Evolutionary conservation across 2,888 invertebrate genomes (phyloP).

Genomic region (Spatulosminthurus flaviceps): DNA sequence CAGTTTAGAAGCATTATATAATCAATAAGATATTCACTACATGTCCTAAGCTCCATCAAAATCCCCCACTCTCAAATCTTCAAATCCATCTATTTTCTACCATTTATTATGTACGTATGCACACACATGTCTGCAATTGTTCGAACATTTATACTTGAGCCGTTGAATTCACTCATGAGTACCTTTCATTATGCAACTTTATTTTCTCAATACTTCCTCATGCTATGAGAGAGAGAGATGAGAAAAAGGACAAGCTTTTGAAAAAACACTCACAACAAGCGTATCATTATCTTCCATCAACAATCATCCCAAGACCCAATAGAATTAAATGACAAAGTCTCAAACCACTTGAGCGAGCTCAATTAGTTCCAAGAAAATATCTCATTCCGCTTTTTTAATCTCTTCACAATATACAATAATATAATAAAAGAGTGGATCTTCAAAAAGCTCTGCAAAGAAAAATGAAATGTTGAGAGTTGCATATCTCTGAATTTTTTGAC

Average conservation of each 20-base stretch:
- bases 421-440: background rate
- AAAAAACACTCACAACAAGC: slow-evolving; percentile 21
- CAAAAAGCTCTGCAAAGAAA: too few species aligned
- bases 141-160: background rate
- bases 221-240: background rate
- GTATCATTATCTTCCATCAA: slow-evolving; percentile 32
- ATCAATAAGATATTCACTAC: slow-evolving; percentile 1
- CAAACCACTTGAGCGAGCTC: slow-evolving; percentile 3
- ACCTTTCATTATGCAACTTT: slow-evolving; percentile 15
- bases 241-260: background rate
- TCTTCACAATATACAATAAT: background rate
- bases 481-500: too few species aligned
- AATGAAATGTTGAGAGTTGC: too few species aligned
- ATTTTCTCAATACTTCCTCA: slow-evolving; percentile 3
- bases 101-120: background rate
- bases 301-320: slow-evolving; percentile 19
- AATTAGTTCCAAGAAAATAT: slow-evolving; percentile 18
- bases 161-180: background rate
- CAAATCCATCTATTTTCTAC: background rate
- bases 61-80: background rate
- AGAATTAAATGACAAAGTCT: background rate
- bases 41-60: slow-evolving; percentile 4
- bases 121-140: background rate
- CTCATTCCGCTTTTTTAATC: slow-evolving; percentile 12
- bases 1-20: background rate